Conservation (phyloP, 2,888 invertebrate genomes). For the Mesoligia furuncula region DNA sequence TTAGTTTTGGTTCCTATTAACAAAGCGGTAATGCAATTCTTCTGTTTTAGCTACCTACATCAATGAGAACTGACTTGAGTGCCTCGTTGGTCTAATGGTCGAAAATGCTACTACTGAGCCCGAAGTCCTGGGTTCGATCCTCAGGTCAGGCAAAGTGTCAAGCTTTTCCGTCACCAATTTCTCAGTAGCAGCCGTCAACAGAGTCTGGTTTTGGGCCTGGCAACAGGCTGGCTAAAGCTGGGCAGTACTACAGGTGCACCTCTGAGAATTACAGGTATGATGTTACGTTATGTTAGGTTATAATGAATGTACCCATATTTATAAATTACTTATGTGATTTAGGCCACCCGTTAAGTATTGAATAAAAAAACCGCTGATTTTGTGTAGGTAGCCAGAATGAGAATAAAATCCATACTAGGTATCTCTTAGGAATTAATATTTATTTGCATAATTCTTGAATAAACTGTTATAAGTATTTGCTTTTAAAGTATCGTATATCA, state of each 20-base stretch:
- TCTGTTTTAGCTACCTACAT: neutral
- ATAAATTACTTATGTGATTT: neutral
- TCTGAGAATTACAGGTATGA: neutral
- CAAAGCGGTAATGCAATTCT: neutral
- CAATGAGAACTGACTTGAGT: neutral
- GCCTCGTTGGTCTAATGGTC: neutral
- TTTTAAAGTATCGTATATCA: constrained; percentile 25
- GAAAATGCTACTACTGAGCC: neutral
- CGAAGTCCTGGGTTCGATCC: neutral
- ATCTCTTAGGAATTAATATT: constrained; percentile 25
- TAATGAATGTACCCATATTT: neutral
- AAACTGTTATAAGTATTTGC: constrained; percentile 7
- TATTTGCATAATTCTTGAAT: constrained; percentile 42
- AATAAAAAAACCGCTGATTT: neutral
- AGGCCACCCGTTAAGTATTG: neutral
- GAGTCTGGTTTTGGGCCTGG: neutral
- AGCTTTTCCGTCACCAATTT: neutral
- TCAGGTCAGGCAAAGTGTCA: neutral
- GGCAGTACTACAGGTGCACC: neutral
- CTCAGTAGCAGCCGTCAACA: neutral
- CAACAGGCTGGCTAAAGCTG: neutral
- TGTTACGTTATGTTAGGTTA: neutral
- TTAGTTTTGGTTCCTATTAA: neutral
- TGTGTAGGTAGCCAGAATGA: neutral
- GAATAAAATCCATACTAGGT: constrained; percentile 7